Evolutionary conservation across 53 echinoderm and acorn worm genomes (phyloP).

Genomic region (Echinometra lucunter): DNA sequence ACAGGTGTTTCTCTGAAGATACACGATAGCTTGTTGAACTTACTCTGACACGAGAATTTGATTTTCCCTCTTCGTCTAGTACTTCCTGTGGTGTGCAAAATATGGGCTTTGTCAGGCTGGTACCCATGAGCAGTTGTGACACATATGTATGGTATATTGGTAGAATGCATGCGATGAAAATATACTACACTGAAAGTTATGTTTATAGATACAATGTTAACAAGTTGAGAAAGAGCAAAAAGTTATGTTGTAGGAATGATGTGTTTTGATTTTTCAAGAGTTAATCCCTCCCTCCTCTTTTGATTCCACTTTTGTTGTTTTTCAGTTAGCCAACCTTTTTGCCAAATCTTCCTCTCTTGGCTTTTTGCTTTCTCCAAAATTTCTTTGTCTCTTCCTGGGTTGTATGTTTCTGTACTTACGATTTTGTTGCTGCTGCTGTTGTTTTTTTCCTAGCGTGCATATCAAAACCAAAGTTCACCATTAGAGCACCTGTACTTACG

Average conservation of each 20-base stretch:
- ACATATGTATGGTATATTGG: not conserved
- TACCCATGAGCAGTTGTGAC: not conserved
- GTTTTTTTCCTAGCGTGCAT: not conserved
- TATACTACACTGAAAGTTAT: not conserved
- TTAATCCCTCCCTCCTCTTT: not conserved
- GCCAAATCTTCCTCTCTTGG: too few species aligned
- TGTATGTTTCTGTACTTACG: too few species aligned
- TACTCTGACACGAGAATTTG: constrained; percentile 30
- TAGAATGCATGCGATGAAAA: not conserved
- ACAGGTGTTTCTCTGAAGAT: constrained; percentile 21
- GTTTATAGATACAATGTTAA: too few species aligned
- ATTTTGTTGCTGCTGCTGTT: not conserved
- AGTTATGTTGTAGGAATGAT: not conserved
- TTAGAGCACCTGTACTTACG: not conserved
- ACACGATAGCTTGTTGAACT: constrained; percentile 21
- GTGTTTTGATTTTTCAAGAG: not conserved
- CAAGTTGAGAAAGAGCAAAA: not conserved
- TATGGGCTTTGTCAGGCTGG: constrained; percentile 22
- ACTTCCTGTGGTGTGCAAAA: not conserved
- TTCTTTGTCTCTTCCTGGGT: not conserved
- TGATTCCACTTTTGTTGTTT: not conserved
- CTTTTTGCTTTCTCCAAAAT: not conserved
- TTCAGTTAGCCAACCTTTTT: not conserved
- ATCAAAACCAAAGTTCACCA: not conserved
- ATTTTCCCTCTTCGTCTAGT: not conserved